Evolutionary conservation across 2,113 vertebrate genomes (phyloP).

Genomic region (Cochlearius cochlearius): DNA sequence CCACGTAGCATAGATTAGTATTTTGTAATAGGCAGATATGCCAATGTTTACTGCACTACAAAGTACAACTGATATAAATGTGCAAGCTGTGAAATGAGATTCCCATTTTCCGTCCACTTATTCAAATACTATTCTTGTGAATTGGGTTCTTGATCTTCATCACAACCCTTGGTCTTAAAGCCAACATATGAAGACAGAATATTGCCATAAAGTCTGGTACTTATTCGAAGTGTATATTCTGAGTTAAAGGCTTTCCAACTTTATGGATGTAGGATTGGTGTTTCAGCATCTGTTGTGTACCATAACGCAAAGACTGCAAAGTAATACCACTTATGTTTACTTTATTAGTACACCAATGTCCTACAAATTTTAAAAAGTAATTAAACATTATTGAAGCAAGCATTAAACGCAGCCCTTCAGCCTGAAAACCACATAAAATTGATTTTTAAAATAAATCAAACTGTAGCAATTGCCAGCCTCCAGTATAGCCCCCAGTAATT

Average conservation of each 20-base stretch:
- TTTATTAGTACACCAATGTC: slow-evolving; percentile 62
- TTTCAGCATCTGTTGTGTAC: slow-evolving; percentile 77
- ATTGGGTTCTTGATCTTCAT: slow-evolving; percentile 41
- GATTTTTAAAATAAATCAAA: slow-evolving; percentile 61
- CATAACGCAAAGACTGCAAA: slow-evolving; percentile 66
- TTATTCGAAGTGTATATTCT: slow-evolving; percentile 81
- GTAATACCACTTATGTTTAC: slow-evolving; percentile 56
- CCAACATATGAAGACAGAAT: slow-evolving; percentile 55
- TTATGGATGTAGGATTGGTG: slow-evolving; percentile 75
- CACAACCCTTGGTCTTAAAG: slow-evolving; percentile 45
- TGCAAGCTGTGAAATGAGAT: slow-evolving; percentile 65
- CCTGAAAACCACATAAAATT: slow-evolving; percentile 49
- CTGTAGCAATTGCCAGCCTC: slow-evolving; percentile 39
- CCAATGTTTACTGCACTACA: slow-evolving; percentile 64
- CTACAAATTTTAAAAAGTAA: slow-evolving; percentile 60
- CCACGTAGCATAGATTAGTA: slow-evolving; percentile 62
- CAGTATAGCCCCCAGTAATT: slow-evolving; percentile 25
- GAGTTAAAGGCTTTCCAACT: slow-evolving; percentile 77
- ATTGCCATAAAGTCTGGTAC: slow-evolving; percentile 60
- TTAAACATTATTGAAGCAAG: slow-evolving; percentile 67
- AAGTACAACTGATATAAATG: slow-evolving; percentile 61
- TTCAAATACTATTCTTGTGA: slow-evolving; percentile 39
- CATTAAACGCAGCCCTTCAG: slow-evolving; percentile 62
- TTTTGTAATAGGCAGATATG: slow-evolving; percentile 53
- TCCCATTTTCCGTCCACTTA: slow-evolving; percentile 30